Percentiles rank a stretch among this genome's conserved stretches.
phyloP scores from a whole-genome alignment of 2,113 vertebrate species.

The Platichthys stellatus region DNA sequence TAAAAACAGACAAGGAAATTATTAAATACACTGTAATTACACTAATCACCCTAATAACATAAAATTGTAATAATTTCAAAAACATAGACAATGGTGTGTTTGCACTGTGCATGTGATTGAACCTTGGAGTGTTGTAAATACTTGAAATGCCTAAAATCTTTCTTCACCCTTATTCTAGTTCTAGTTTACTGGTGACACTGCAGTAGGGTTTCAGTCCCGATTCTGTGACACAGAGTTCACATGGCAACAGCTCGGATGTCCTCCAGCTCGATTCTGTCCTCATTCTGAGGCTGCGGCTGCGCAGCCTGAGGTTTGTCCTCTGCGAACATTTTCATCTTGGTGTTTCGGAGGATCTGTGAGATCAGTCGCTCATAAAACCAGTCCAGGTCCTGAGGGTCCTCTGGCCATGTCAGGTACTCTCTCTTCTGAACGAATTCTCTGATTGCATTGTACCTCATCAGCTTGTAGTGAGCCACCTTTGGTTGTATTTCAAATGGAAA shows the following conservation, averaged over 20 bases:
- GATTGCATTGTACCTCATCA: constrained; percentile 85
- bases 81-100: too few relatives aligned
- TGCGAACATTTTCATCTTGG: constrained; percentile 50
- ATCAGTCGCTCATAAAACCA: constrained; percentile 89
- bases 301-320: constrained; percentile 15
- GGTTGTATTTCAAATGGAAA: neutral
- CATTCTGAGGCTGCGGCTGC: neutral
- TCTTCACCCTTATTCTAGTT: too few relatives aligned
- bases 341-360: constrained; percentile 80
- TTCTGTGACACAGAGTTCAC: constrained; percentile 9
- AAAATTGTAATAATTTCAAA: too few relatives aligned
- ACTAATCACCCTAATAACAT: neutral
- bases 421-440: constrained; percentile 82
- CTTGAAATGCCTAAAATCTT: too few relatives aligned
- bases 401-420: constrained; percentile 87
- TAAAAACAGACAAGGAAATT: too few relatives aligned
- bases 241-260: neutral
- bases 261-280: constrained; percentile 12
- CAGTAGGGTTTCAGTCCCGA: too few relatives aligned
- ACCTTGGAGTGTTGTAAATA: too few relatives aligned
- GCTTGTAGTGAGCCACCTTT: constrained; percentile 85
- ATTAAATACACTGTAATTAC: too few relatives aligned
- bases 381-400: constrained; percentile 88
- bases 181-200: neutral
- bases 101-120: too few relatives aligned